Evolutionary conservation across 2,113 vertebrate species (phyloP).

Genomic region (Lathamus discolor): DNA sequence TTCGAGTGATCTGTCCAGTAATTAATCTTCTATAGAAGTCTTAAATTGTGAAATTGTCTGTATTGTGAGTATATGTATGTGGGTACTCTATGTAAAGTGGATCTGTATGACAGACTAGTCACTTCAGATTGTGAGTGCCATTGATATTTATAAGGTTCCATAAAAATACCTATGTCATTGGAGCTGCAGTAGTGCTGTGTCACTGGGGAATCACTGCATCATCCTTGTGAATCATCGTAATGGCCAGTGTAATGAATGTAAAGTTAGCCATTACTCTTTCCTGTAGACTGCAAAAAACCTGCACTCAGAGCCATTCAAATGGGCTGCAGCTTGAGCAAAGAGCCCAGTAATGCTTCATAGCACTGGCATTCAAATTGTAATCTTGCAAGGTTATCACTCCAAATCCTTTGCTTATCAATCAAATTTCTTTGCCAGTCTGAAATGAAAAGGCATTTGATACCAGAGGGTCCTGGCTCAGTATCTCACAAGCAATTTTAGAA

Average conservation of each 20-base stretch:
- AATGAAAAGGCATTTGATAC: slow-evolving; percentile 56
- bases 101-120: neutral
- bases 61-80: neutral
- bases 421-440: slow-evolving; percentile 67
- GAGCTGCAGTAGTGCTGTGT: neutral
- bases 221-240: rapidly evolving
- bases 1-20: neutral
- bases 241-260: neutral
- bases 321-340: slow-evolving; percentile 62
- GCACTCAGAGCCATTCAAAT: neutral
- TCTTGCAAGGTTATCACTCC: slow-evolving; percentile 74
- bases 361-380: slow-evolving; percentile 60
- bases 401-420: slow-evolving; percentile 69
- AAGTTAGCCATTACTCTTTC: neutral
- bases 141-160: neutral
- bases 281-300: neutral
- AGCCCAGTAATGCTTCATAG: slow-evolving; percentile 67
- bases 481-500: slow-evolving; percentile 72
- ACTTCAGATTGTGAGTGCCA: neutral
- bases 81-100: neutral
- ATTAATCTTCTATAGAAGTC: neutral
- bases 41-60: neutral
- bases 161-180: neutral
- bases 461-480: slow-evolving; percentile 68
- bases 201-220: neutral